Conservation (phyloP, 2,888 invertebrate genomes). For the Pseudococcus jackbeardsleyi region DNA sequence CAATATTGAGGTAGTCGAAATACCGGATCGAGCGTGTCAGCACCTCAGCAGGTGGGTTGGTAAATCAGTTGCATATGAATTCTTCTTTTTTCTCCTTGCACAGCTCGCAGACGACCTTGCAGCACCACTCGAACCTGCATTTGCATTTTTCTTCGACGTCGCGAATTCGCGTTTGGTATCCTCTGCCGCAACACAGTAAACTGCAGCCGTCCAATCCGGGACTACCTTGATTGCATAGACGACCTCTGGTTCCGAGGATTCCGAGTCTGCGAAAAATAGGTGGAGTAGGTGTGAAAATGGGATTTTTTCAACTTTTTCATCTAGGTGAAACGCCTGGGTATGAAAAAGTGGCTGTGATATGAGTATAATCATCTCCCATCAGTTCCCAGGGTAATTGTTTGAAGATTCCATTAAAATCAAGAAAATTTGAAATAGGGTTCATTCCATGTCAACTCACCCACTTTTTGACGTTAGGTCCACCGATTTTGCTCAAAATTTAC, state of each 20-base stretch:
- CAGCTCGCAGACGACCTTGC: slow-evolving; percentile 86
- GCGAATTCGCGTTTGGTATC: slow-evolving; percentile 85
- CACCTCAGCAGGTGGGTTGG: background rate
- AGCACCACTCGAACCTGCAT: slow-evolving; percentile 93
- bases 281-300: background rate
- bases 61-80: slow-evolving; percentile 84
- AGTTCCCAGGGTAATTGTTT: no score
- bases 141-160: slow-evolving; percentile 90
- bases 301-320: no score
- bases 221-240: slow-evolving; percentile 87
- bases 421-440: no score
- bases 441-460: no score
- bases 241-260: slow-evolving; percentile 85
- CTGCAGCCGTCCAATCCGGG: slow-evolving; percentile 89
- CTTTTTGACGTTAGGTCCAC: no score
- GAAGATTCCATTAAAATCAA: no score
- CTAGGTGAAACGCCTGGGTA: no score
- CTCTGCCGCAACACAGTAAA: slow-evolving; percentile 89
- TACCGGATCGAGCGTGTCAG: background rate
- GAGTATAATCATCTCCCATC: no score
- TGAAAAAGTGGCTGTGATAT: no score
- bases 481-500: no score
- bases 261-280: slow-evolving; percentile 75
- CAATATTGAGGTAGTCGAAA: background rate
- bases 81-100: slow-evolving; percentile 85